Evolutionary conservation across 2,888 invertebrate genomes (phyloP).

Genomic region (Leptopilina syphax): DNA sequence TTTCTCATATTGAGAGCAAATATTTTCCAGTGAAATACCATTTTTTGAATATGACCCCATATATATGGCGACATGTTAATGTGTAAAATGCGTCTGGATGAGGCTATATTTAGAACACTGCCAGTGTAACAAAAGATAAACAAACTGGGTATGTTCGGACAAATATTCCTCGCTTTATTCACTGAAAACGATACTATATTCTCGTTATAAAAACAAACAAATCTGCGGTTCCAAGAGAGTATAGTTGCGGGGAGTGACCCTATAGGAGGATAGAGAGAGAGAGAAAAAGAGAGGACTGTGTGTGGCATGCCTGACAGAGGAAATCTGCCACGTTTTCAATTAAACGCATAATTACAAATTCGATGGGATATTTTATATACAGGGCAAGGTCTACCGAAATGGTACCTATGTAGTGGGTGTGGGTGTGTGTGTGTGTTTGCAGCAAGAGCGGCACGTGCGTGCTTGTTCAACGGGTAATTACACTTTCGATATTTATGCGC

Average conservation of each 20-base stretch:
- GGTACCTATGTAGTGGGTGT: too few relatives aligned
- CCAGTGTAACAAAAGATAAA: slow-evolving; percentile 18
- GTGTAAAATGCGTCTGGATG: slow-evolving; percentile 29
- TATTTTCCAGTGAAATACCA: slow-evolving; percentile 3
- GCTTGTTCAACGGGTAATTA: slow-evolving; percentile 63
- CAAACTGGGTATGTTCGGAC: slow-evolving; percentile 3
- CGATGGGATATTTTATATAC: slow-evolving; percentile 57
- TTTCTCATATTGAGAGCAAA: background rate
- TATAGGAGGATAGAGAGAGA: slow-evolving; percentile 8
- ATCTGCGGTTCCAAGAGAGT: background rate
- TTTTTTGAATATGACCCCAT: slow-evolving; percentile 3
- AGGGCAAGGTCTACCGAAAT: background rate
- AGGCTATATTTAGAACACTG: background rate
- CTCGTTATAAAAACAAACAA: slow-evolving; percentile 33
- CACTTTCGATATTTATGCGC: slow-evolving; percentile 69
- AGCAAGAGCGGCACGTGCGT: slow-evolving; percentile 63
- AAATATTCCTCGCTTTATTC: slow-evolving; percentile 30
- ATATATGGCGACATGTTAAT: slow-evolving; percentile 23
- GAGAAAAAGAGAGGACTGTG: background rate
- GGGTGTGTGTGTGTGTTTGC: slow-evolving; percentile 43
- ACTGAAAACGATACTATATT: slow-evolving; percentile 34
- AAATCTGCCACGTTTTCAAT: slow-evolving; percentile 66
- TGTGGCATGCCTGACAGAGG: slow-evolving; percentile 45
- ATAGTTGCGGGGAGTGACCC: slow-evolving; percentile 36
- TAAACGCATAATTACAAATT: slow-evolving; percentile 72